phyloP scores from a whole-genome alignment of 2,888 invertebrate genomes.

The Plebejus anna region DNA sequence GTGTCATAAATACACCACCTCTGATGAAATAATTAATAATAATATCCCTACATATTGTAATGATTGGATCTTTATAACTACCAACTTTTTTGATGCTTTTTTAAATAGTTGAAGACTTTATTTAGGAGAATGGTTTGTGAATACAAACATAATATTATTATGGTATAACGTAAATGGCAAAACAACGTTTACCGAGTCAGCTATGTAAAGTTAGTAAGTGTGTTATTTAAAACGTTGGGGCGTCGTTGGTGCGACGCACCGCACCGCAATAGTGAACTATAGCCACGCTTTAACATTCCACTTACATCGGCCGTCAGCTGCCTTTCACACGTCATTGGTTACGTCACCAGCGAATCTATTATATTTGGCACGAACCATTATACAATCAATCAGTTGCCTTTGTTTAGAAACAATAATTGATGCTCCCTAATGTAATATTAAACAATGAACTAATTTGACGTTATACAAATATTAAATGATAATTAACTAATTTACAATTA shows the following conservation, averaged over 20 bases:
- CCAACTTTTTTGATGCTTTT: no score
- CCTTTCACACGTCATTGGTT: background rate
- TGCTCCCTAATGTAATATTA: background rate
- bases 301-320: background rate
- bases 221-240: background rate
- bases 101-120: no score
- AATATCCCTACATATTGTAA: no score
- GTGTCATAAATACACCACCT: no score
- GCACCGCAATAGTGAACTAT: background rate
- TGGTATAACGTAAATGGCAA: no score
- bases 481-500: no score
- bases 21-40: no score
- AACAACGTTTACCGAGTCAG: no score
- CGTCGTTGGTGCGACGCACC: background rate
- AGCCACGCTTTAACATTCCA: background rate
- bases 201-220: background rate
- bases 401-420: background rate
- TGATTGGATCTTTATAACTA: no score
- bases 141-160: no score
- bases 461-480: no score
- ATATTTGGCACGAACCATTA: conserved; percentile 1
- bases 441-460: background rate
- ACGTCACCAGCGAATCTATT: conserved; percentile 9
- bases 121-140: no score
- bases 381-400: conserved; percentile 14